Base-by-base conservation (phyloP, 2,113 vertebrate species). In the Heterotilapia buettikoferi region DNA sequence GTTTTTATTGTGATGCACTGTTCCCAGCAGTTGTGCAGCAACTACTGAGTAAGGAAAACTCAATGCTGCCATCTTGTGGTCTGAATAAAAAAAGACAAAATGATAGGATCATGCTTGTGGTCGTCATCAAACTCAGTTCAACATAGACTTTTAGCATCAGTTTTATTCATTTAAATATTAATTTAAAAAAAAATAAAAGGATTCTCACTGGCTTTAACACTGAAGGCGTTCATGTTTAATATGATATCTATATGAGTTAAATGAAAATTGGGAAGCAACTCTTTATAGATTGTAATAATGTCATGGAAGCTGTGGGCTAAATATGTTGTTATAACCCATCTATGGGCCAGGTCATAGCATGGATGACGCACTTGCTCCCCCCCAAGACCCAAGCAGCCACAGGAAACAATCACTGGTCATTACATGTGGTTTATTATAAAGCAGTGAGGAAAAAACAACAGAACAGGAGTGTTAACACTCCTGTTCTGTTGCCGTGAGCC, bases 51-150 rank as follows among this genome's bases (percentile, higher is more conserved):
- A 19, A 68, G 26, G 38, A 68, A 13, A 76, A 24, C 13, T 82
- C 31, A 84, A 92, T 91, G 84, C 80, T 85, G 6, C 89, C 89
- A 90, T 90, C 92, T 85, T 9, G 82, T 92, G 93, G 87, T 18
- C 3, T 11, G 14, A 54, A 3, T n/a, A 1, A 36, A 16, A 63
- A 63, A 71, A 36, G 43, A 89, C 54, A 86, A 26, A 9, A 1
- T 33, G 10, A 5, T 7, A 82, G 24, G n/a, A 21, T 31, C 13
- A 12, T 10, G 5, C 3, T 12, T 45, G 26, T 21, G 26, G 19
- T 16, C 16, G 5, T 50, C 6, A 8, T 21, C 7, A 80, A 40
- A 66, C 7, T 47, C 1, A 12, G 36, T 24, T 7, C n/a, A 59
- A 6, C 5, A 38, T 24, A 26, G 5, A 56, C 24, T 31, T 47